phyloP scores from a whole-genome alignment of 1,140 invertebrate species.

The Rhopalosiphum maidis region DNA sequence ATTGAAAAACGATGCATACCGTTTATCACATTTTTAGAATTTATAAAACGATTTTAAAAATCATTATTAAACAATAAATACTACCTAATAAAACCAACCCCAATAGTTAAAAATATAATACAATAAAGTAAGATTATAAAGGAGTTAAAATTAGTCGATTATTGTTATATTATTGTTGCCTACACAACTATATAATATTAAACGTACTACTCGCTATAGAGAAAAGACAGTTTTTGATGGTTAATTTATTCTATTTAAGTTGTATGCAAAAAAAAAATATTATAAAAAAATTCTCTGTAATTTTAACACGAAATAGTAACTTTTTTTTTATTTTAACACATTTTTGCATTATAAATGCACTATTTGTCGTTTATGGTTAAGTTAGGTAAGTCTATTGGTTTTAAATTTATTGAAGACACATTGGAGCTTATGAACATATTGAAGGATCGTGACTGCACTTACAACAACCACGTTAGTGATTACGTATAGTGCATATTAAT shows the following conservation, averaged over 20 bases:
- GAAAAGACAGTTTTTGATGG: not conserved
- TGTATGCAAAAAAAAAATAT: not conserved
- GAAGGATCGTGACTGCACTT: constrained; percentile 27
- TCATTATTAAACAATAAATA: not conserved
- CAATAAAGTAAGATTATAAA: not conserved
- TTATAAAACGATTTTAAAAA: not conserved
- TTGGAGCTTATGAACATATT: not conserved
- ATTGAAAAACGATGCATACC: not conserved
- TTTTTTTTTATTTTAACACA: not conserved
- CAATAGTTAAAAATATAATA: not conserved
- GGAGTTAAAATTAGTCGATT: not conserved
- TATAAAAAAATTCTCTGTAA: not conserved
- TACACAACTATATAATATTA: too few species aligned
- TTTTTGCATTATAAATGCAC: not conserved
- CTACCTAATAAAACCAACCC: not conserved
- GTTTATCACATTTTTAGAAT: not conserved
- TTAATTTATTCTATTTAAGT: not conserved
- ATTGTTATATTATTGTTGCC: too few species aligned
- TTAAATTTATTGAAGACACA: not conserved
- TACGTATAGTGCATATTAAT: not conserved
- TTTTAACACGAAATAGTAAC: not conserved
- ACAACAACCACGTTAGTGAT: not conserved
- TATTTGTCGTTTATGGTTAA: not conserved
- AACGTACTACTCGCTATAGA: too few species aligned
- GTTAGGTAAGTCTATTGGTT: not conserved